phyloP scores from a whole-genome alignment of 2,888 invertebrate genomes.

The Macrosiphum euphorbiae region DNA sequence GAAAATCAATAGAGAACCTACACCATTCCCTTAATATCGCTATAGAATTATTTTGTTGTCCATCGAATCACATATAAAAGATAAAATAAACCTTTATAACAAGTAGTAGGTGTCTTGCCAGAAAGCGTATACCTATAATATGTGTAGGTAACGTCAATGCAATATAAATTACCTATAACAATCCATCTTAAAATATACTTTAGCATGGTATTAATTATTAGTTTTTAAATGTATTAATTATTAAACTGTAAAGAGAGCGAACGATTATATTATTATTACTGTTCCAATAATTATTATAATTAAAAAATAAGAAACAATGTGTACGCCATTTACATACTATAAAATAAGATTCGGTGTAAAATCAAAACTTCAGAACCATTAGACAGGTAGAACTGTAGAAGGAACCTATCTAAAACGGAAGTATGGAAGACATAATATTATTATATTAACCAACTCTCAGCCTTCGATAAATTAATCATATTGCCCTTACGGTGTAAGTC shows the following conservation, averaged over 20 bases:
- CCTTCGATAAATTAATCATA: background rate
- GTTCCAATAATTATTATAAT: background rate
- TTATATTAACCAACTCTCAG: background rate
- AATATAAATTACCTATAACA: too few species aligned
- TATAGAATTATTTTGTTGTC: background rate
- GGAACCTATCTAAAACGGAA: background rate
- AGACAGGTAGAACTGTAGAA: background rate
- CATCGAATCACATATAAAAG: background rate
- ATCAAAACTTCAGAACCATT: background rate
- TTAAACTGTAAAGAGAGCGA: background rate
- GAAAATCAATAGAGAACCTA: background rate
- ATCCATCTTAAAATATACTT: background rate
- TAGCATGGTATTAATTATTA: background rate
- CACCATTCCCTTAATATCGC: background rate
- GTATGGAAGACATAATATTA: background rate
- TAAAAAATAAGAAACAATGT: background rate
- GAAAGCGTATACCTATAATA: background rate
- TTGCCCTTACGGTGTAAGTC: background rate
- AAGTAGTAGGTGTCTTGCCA: background rate
- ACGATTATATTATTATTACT: background rate
- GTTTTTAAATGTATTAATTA: background rate
- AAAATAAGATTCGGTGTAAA: background rate
- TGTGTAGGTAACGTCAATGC: background rate
- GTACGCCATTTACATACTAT: background rate
- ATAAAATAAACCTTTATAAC: background rate